Evolutionary conservation across 2,888 invertebrate genomes (phyloP), one percentile per base, ranked within the genome.

Genomic region (Phengaris arion): DNA sequence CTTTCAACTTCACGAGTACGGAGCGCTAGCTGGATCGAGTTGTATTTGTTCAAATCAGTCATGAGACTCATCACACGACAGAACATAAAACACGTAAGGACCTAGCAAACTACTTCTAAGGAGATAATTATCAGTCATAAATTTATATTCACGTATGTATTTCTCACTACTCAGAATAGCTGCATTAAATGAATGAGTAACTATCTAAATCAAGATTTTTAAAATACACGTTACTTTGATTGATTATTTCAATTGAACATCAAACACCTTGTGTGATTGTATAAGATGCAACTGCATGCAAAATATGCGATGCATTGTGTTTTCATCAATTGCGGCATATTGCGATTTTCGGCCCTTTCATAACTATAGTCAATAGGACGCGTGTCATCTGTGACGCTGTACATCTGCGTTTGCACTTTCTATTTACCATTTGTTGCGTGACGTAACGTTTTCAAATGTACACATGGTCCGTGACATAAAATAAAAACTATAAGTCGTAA

Each of bases 271-370:
- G 78, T 75, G 78, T 76, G 77, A 55, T 13, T 74, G 74, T 59
- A 75, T 51, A 22, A 77, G 77, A 77, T 77, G 79, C 78, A 79
- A 78, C 72, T 75, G 79, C 79, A 82, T 82, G 83, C 81, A 80
- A 81, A 83, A 81, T 80, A 83, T 82, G 85, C 86, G 77, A 77
- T 79, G 82, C 83, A 90, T 91, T 90, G 86, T 90, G 91, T 79
- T 82, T 79, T 81, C 81, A 83, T 84, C 86, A 85, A 83, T 86
- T 86, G 86, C 83, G 81, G 84, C 84, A 85, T 84, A 81, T 84
- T 77, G 68, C 4, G 35, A 35, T 35, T 35, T 35, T 1, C 35
- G 35, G 35, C 72, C 51, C 70, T 70, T 70, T 52, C 52, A 70
- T 70, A 70, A 7, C 48, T 48, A 48, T 48, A 48, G 48, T 48